Base-by-base conservation (phyloP, 2,888 invertebrate species). In the Globia sparganii region DNA sequence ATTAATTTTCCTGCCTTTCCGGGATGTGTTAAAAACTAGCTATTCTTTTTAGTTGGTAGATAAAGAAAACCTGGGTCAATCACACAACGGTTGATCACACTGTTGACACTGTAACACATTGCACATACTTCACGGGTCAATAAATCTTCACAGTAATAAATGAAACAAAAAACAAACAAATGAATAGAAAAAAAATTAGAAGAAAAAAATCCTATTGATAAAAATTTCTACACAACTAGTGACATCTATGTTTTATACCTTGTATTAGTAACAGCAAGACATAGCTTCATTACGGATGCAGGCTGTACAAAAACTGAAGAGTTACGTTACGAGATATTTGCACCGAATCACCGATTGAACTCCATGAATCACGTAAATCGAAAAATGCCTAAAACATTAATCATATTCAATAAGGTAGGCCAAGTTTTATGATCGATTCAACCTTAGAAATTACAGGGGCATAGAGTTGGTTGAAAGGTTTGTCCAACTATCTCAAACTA, bases 161-260 rank as follows among this genome's bases (percentile, higher is more conserved):
- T 13, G 9, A 21, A n/a, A n/a, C n/a, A n/a, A n/a, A 1, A 71
- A 46, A 66, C 18, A 5, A 28, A 25, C 11, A 28, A 56, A 43
- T 43, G 4, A 21, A 13, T 21, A 53, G 0, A 34, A 53, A 34
- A 18, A 18, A 21, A 25, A 34, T n/a, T 0, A 40, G 43, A 28
- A 15, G 25, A 34, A 31, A 0, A 43, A 53, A 37, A 15, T 3
- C 1, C 1, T 18, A 15, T 15, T 8, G n/a, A 28, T n/a, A 15
- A n/a, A 34, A 13, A 28, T 15, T 34, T 40, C 6, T 49, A 15
- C 4, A 46, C 43, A 46, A 66, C 66, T 83, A 79, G 84, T 74
- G 81, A 81, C 81, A 81, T 81, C 81, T 81, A 70, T 74, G 79
- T 53, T 58, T n/a, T 9, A 18, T 11, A 59, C 11, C 15, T 31